These are phyloP conservation scores for Entomobrya proxima DNA, from an alignment of 2,888 invertebrate genomes.

Conservation along the genomic window DNA sequence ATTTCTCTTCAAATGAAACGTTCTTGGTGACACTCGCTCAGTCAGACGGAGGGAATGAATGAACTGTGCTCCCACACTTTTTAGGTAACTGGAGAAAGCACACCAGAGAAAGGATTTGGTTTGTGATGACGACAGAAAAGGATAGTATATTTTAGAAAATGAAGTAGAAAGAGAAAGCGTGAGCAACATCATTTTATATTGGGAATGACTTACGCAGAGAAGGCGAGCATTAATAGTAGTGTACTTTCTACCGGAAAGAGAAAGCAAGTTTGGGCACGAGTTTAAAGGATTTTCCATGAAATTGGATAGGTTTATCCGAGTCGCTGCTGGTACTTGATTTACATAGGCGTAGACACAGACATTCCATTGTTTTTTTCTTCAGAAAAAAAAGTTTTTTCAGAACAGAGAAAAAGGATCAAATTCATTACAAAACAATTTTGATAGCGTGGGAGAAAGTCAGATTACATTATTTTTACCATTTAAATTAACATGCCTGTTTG, in stretches of 20 bases:
- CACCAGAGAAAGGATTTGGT: conserved; percentile 3
- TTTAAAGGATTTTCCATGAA: conserved; percentile 64
- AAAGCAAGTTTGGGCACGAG: conserved; percentile 46
- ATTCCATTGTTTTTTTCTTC: conserved; percentile 15
- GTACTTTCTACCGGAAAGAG: neutral
- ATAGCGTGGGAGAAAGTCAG: too few relatives aligned
- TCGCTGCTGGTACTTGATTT: conserved; percentile 44
- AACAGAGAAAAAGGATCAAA: conserved; percentile 1
- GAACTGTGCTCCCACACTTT: conserved; percentile 5
- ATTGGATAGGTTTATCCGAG: conserved; percentile 61
- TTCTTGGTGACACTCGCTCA: conserved; percentile 41
- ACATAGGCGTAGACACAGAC: neutral
- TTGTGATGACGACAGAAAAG: conserved; percentile 6
- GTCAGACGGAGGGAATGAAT: conserved; percentile 37
- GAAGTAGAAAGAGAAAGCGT: conserved; percentile 21
- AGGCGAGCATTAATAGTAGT: neutral
- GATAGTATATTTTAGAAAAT: conserved; percentile 37
- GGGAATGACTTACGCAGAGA: neutral
- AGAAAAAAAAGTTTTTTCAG: neutral
- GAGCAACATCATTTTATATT: neutral
- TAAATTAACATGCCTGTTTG: too few relatives aligned
- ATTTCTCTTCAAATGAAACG: conserved; percentile 50
- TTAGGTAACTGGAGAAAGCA: neutral
- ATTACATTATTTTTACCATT: too few relatives aligned
- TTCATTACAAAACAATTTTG: conserved; percentile 50